These are phyloP conservation scores for Drosophila picticornis DNA, from an alignment of 2,888 invertebrate species.

Conservation along the genomic window DNA sequence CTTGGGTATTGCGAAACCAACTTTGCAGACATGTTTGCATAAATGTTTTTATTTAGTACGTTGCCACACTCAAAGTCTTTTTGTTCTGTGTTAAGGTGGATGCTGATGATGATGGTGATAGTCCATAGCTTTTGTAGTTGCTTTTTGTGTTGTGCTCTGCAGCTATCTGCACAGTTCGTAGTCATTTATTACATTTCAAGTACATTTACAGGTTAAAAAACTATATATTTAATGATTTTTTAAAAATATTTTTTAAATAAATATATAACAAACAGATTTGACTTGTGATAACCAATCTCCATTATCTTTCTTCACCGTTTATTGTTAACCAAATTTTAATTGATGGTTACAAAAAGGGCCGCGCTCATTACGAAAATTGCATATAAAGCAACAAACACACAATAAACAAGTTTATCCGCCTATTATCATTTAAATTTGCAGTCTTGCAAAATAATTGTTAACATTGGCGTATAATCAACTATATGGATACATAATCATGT, in stretches of 20 bases:
- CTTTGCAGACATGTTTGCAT: conserved; percentile 24
- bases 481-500: conserved; percentile 50
- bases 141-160: conserved; percentile 10
- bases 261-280: neutral
- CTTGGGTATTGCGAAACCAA: conserved; percentile 61
- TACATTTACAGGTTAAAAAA: neutral
- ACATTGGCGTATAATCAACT: conserved; percentile 41
- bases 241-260: neutral
- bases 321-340: conserved; percentile 28
- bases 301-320: conserved; percentile 13
- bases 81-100: conserved; percentile 45
- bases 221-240: neutral
- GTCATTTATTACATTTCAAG: conserved; percentile 31
- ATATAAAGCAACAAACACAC: conserved; percentile 16
- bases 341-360: conserved; percentile 37
- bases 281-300: neutral
- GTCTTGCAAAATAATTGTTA: conserved; percentile 55
- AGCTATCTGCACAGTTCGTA: conserved; percentile 1
- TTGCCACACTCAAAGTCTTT: conserved; percentile 47
- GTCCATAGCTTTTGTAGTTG: conserved; percentile 16
- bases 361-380: conserved; percentile 50
- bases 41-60: conserved; percentile 32
- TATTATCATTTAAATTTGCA: conserved; percentile 67
- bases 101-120: conserved; percentile 22
- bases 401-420: conserved; percentile 22